Base-by-base conservation (phyloP, 92 coral and sea anemone genomes). In the Zoanthus gigantus region DNA sequence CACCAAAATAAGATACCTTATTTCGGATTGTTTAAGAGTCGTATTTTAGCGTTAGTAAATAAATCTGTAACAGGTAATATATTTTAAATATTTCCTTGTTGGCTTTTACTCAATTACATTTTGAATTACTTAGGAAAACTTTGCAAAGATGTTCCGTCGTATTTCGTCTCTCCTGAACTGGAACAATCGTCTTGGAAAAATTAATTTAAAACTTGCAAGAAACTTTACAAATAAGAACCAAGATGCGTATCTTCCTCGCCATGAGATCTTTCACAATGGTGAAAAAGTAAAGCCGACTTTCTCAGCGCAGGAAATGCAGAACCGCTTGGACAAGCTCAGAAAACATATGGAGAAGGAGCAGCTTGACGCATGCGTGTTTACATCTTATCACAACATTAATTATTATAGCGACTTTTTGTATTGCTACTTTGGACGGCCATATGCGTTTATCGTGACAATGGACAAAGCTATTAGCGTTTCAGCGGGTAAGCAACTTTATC, bases 361-460 rank as follows among this genome's bases (percentile, higher is more conserved):
- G 15, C 90, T 96, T n/a, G 98, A 88, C 92, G 98, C 98, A 88
- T 96, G 98, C 93, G 96, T 94, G 72, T 84, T 96, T n/a, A 94
- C 98, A 18, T 92, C 98, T 15, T 87, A 90, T 56, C 98, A 96
- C 73, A 96, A 96, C 78, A 84, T 94, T 69, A 90, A 89, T 82
- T 94, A 96, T 66, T 96, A 80, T 61, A 94, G 98, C 47, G 98
- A 93, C 85, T 96, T 91, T 60, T 76, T 96, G 48, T 93, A 88
- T 53, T 96, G 94, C 72, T 89, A 85, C 74, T 96, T 94, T 72
- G 98, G 98, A 46, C 90, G 98, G 52, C 94, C 94, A 28, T 94
- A 94, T 57, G 98, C 92, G 1, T 82, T 90, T 50, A 87, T 94
- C 31, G 94, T 96, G 7, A 96, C 98, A n/a, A 92, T 93, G 65